Conservation (phyloP, 2,888 invertebrate genomes). For the Pristionchus entomophagus region DNA sequence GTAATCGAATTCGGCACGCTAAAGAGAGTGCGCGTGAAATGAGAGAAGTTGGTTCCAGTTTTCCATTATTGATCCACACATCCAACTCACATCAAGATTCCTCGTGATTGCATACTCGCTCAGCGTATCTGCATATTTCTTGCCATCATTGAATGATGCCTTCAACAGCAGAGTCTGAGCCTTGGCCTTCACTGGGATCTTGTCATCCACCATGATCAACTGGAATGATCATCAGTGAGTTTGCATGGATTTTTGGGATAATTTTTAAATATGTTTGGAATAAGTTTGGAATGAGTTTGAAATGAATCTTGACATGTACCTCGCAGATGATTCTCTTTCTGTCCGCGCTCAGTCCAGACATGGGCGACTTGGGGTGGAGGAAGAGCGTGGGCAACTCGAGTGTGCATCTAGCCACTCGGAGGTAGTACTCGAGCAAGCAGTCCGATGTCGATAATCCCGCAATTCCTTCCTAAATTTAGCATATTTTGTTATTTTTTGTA, state of each 20-base stretch:
- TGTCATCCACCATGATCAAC: neutral
- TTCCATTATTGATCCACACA: neutral
- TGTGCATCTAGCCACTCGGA: neutral
- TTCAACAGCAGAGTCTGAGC: constrained; percentile 55
- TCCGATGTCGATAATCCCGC: neutral
- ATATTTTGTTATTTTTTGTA: no score
- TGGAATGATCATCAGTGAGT: no score
- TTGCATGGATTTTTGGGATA: neutral
- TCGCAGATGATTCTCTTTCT: constrained; percentile 31
- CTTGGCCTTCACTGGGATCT: neutral
- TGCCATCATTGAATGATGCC: constrained; percentile 52
- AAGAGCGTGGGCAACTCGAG: neutral
- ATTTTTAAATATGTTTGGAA: neutral
- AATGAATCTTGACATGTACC: no score
- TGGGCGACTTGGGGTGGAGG: neutral
- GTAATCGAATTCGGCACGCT: no score
- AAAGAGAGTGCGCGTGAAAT: no score
- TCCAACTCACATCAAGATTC: constrained; percentile 24
- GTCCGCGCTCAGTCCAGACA: neutral
- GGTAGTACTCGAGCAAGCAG: neutral
- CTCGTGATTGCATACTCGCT: constrained; percentile 1
- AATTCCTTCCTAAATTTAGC: no score
- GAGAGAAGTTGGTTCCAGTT: no score
- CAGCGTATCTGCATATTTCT: neutral
- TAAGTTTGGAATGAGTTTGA: neutral